Base-by-base conservation (phyloP, 2,888 invertebrate genomes). In the Octodonta nipae region DNA sequence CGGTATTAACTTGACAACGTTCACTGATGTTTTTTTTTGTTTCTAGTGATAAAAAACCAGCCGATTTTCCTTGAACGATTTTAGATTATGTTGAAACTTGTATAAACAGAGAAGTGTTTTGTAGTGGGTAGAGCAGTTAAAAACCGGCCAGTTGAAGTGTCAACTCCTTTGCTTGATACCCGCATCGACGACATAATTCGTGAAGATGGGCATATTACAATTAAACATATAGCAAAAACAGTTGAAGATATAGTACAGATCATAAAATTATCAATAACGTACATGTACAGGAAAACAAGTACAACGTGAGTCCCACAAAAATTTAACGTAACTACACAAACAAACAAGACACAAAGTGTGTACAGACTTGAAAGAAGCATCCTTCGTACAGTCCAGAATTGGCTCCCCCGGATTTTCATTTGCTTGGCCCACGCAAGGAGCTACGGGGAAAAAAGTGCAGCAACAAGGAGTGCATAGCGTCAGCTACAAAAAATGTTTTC, bases 51-150 rank as follows among this genome's bases (percentile, higher is more conserved):
- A n/a, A 20, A 20, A 20, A 20, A 20, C 7, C 20, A 20, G 20
- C 20, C 20, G 20, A 20, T n/a, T 20, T 20, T 20, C n/a, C 20
- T 20, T 20, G 20, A 20, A 20, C n/a, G 20, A 20, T 20, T 20
- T 20, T 20, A n/a, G 7, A 20, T 7, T 20, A 20, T 20, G 20
- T n/a, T 20, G 20, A 20, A 20, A 20, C 20, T 6, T 20, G 20
- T n/a, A n/a, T n/a, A n/a, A n/a, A n/a, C n/a, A 20, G 20, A 20
- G n/a, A 20, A 6, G 20, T 20, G 7, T n/a, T 20, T 20, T n/a
- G n/a, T n/a, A n/a, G n/a, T n/a, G n/a, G n/a, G n/a, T n/a, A n/a
- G n/a, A n/a, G n/a, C n/a, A n/a, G n/a, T n/a, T n/a, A n/a, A n/a
- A n/a, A n/a, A n/a, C 20, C 20, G 20, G 20, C 20, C 20, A 20